Percentiles rank a stretch among this genome's conserved stretches.
Evolutionary conservation across 2,113 vertebrate genomes (phyloP).

Genomic region (Oriolus oriolus): DNA sequence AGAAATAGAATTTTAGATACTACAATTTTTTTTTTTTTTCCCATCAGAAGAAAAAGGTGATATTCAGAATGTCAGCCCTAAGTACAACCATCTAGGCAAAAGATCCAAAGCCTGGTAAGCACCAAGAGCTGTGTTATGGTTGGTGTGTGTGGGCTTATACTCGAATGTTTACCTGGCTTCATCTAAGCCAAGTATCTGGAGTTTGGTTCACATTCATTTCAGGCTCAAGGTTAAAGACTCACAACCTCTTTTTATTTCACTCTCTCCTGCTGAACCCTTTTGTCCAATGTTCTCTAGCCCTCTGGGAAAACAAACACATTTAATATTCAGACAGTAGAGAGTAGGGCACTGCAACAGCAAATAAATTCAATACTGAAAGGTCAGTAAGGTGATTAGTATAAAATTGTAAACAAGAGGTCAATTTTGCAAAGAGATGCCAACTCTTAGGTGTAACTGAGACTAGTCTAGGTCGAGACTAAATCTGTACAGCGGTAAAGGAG

Average conservation of each 20-base stretch:
- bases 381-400: constrained; percentile 64
- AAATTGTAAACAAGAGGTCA: constrained; percentile 60
- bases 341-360: constrained; percentile 73
- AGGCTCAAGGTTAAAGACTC: constrained; percentile 92
- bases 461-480: neutral
- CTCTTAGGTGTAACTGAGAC: constrained; percentile 4
- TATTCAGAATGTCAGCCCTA: constrained; percentile 14
- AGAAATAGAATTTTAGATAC: constrained; percentile 40
- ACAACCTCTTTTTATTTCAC: constrained; percentile 99
- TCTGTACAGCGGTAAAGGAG: neutral
- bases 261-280: constrained; percentile 96
- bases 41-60: constrained; percentile 40
- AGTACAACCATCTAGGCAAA: constrained; percentile 25
- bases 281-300: constrained; percentile 98
- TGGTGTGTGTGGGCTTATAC: constrained; percentile 77
- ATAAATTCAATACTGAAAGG: constrained; percentile 73
- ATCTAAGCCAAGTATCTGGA: constrained; percentile 81
- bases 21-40: neutral
- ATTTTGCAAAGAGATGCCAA: constrained; percentile 67
- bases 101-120: constrained; percentile 21
- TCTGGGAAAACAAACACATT: constrained; percentile 99
- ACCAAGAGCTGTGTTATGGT: constrained; percentile 11
- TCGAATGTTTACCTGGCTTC: constrained; percentile 97
- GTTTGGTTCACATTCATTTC: constrained; percentile 88
- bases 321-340: constrained; percentile 90